Base-by-base conservation (phyloP, 2,888 invertebrate genomes). In the Periphyllus acericola region DNA sequence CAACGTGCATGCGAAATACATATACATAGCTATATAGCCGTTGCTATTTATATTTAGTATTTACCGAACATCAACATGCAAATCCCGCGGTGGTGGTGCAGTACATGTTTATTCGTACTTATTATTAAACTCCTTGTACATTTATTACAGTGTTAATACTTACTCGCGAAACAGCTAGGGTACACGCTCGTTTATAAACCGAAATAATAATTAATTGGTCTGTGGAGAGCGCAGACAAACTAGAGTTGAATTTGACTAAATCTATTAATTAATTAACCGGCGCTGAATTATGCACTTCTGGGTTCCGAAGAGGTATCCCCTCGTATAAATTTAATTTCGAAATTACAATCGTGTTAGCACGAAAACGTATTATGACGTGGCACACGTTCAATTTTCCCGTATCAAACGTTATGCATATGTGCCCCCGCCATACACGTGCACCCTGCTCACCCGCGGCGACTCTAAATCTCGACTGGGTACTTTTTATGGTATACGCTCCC, bases 321-420 rank as follows among this genome's bases (percentile, higher is more conserved):
- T 66, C n/a, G 21, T 80, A 66, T 80, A n/a, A 80, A 66, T 66
- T 80, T 80, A 80, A 80, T 66, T 40, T 66, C 40, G 29, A 68
- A 66, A 80, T 66, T 68, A 71, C 71, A 32, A 71, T 71, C 71
- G 32, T 3, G 71, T 71, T 32, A 32, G 14, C 17, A 32, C 29
- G 29, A 71, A 71, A 11, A 29, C 2, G 3, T 32, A 32, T 68
- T 29, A 68, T 9, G 3, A 71, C 71, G 71, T 71, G 71, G 2
- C 71, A 14, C 14, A 17, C 32, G 3, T 71, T 29, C 68, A 60
- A 60, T 21, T 60, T 60, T 25, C 6, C 60, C 60, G 60, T 46
- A 46, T 46, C 14, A 46, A 60, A 60, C 3, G 21, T 21, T 60
- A 60, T 25, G 60, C 55, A 21, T 25, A 25, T n/a, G n/a, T n/a